A percentile compares a stretch with the other conserved stretches of the same genome.
Conservation (phyloP, 2,113 vertebrate genomes). For the Chlorodrepanis virens region DNA sequence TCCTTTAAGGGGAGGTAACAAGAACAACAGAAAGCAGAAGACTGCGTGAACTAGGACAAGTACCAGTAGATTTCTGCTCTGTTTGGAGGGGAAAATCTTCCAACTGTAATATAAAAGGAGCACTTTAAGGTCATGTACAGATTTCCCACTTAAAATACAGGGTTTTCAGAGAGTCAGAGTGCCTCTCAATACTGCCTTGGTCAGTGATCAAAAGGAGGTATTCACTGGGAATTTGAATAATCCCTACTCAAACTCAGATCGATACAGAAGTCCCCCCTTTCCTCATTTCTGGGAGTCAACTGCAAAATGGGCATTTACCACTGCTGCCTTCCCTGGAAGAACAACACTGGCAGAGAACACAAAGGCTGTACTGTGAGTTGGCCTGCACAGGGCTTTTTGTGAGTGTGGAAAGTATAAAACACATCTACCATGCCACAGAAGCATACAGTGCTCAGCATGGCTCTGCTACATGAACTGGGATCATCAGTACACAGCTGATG, state of each 20-base stretch:
- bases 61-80: neutral
- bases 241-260: neutral
- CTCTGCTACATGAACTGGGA: neutral
- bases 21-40: neutral
- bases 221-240: neutral
- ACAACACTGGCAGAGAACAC: neutral
- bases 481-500: accelerated
- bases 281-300: neutral
- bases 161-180: neutral
- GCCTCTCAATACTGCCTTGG: neutral
- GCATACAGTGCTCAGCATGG: neutral
- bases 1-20: neutral
- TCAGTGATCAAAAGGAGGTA: neutral
- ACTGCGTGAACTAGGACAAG: neutral
- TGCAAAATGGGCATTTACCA: neutral
- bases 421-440: neutral
- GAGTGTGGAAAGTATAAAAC: neutral
- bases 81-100: neutral
- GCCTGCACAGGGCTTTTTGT: neutral
- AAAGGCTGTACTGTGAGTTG: neutral
- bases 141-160: neutral
- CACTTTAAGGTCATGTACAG: neutral
- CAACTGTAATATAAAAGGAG: neutral
- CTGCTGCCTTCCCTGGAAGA: neutral
- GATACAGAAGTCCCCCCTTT: neutral